These are phyloP conservation scores for Dasypogon diadema DNA, from an alignment of 2,888 invertebrate species.

Conservation along the genomic window DNA sequence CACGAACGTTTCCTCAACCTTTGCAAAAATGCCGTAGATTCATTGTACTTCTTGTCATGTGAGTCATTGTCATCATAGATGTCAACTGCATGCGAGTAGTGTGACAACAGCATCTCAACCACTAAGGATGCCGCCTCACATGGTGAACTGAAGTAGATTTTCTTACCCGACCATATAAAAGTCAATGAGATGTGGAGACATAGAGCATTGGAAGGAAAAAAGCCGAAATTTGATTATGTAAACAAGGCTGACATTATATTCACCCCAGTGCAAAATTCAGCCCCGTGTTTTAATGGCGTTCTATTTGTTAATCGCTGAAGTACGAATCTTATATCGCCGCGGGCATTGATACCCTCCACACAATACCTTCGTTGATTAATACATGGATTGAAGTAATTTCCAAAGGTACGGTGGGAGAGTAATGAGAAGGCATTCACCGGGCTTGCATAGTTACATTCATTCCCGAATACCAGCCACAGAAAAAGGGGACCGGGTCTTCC, in stretches of 20 bases:
- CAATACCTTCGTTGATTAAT: conserved; percentile 44
- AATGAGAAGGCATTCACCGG: conserved; percentile 29
- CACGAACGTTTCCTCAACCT: conserved; percentile 47
- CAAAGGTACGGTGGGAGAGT: conserved; percentile 20
- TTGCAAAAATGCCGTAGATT: conserved; percentile 14
- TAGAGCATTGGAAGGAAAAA: neutral
- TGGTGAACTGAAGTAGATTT: neutral
- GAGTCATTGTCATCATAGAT: conserved; percentile 49
- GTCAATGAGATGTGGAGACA: neutral
- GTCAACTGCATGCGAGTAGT: conserved; percentile 34
- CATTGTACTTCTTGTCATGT: conserved; percentile 39
- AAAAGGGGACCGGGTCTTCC: neutral
- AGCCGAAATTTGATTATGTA: conserved; percentile 3
- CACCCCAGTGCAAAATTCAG: neutral
- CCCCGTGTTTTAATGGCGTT: neutral
- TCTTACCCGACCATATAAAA: neutral
- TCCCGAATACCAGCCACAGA: too few species aligned
- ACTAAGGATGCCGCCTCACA: conserved; percentile 31
- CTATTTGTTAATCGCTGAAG: conserved; percentile 22
- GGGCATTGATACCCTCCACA: neutral
- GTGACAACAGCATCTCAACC: conserved; percentile 20
- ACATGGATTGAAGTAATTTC: conserved; percentile 41
- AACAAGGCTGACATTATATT: neutral
- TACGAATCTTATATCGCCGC: neutral
- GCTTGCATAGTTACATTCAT: too few species aligned